Evolutionary conservation across 2,797 vertebrate species (phyloP).

Genomic region (Falco novaeseelandiae): DNA sequence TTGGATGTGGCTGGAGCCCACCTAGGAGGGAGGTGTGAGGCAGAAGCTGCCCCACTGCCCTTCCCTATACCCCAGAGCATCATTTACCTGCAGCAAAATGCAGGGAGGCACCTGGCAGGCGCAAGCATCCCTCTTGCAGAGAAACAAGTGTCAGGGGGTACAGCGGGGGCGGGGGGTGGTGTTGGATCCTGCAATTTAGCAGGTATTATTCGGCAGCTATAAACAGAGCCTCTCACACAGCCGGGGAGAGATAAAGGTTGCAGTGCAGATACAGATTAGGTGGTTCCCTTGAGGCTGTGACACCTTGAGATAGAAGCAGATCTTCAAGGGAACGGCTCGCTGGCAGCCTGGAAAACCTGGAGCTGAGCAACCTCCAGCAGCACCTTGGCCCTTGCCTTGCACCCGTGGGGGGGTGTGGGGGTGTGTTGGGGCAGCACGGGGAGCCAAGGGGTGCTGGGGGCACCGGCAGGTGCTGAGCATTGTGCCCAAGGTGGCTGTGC

Average conservation of each 20-base stretch:
- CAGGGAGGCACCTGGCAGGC: slow-evolving; percentile 30
- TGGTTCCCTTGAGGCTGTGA: slow-evolving; percentile 67
- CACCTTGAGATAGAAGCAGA: slow-evolving; percentile 66
- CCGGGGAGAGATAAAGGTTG: slow-evolving; percentile 62
- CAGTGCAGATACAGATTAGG: slow-evolving; percentile 64
- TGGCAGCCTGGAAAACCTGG: slow-evolving; percentile 65
- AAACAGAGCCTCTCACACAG: slow-evolving; percentile 56
- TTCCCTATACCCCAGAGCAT: background rate
- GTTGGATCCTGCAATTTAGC: slow-evolving; percentile 48
- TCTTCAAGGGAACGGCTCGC: slow-evolving; percentile 50
- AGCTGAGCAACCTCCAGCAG: background rate
- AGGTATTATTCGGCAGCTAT: slow-evolving; percentile 56
- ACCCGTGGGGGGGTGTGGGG: background rate
- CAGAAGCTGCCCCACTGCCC: background rate
- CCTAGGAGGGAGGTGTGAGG: background rate
- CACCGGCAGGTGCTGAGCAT: background rate
- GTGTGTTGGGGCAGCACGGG: background rate
- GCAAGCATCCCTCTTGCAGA: background rate
- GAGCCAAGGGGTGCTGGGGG: rapidly evolving
- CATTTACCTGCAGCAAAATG: background rate
- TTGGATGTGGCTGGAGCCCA: background rate
- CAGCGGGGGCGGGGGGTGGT: too few relatives aligned
- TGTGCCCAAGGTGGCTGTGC: rapidly evolving
- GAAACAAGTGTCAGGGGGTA: slow-evolving; percentile 26
- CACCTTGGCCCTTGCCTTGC: background rate